Conservation (phyloP, 2,888 invertebrate species). For the Leuctra nigra region DNA sequence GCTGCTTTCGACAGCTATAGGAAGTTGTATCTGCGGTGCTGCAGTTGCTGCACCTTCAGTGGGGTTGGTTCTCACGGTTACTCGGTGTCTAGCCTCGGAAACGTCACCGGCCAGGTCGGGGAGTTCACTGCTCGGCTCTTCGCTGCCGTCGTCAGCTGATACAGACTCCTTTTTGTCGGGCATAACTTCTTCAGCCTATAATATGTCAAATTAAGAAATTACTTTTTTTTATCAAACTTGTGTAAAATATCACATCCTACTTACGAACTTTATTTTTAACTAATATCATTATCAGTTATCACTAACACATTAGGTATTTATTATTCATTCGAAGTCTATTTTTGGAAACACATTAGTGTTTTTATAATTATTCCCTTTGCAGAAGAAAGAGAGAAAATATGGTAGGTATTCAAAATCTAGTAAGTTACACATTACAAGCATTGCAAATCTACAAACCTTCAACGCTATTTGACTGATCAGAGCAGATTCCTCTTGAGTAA, state of each 20-base stretch:
- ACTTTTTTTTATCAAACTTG: no score
- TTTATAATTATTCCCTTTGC: no score
- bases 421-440: neutral
- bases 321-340: no score
- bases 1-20: slow-evolving; percentile 39
- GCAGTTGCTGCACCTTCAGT: slow-evolving; percentile 32
- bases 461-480: slow-evolving; percentile 48
- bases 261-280: no score
- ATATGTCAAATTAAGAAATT: no score
- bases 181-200: slow-evolving; percentile 38
- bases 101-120: neutral
- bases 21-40: neutral
- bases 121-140: neutral
- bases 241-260: no score
- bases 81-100: slow-evolving; percentile 41
- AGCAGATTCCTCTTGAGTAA: slow-evolving; percentile 48
- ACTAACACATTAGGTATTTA: no score
- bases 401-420: neutral
- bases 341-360: no score
- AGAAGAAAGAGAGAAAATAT: no score
- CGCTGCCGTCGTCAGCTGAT: neutral
- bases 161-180: neutral
- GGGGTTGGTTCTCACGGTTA: slow-evolving; percentile 39
- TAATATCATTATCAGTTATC: no score
- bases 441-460: slow-evolving; percentile 38